Percentiles rank a stretch among this genome's conserved stretches.
Evolutionary conservation across 2,888 invertebrate genomes (phyloP).

Genomic region (Caenorhabditis sp.): DNA sequence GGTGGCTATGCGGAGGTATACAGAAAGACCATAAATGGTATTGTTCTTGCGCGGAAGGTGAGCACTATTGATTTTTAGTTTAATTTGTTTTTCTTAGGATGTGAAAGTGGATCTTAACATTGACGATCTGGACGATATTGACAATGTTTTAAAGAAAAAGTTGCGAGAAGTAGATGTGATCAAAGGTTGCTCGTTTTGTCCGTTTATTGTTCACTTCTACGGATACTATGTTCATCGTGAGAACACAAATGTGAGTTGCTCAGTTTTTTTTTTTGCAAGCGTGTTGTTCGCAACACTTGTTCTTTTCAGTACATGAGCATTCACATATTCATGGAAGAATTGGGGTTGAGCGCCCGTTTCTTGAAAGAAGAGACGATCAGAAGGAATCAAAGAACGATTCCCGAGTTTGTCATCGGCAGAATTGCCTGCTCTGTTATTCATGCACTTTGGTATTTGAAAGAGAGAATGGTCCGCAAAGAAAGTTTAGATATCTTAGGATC

Average conservation of each 20-base stretch:
- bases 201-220: constrained; percentile 55
- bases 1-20: constrained; percentile 31
- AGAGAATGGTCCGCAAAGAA: constrained; percentile 25
- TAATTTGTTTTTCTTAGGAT: constrained; percentile 19
- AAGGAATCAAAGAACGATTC: constrained; percentile 13
- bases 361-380: constrained; percentile 10
- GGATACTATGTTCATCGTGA: constrained; percentile 43
- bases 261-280: no score
- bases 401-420: constrained; percentile 57
- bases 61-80: no score
- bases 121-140: neutral
- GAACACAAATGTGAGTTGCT: no score
- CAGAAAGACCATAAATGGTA: constrained; percentile 23
- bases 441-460: constrained; percentile 49
- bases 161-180: constrained; percentile 53
- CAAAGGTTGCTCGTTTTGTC: constrained; percentile 35
- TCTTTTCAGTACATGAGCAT: constrained; percentile 43
- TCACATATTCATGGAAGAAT: constrained; percentile 59
- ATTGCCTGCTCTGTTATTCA: constrained; percentile 45
- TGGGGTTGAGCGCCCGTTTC: constrained; percentile 28
- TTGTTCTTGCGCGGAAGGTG: constrained; percentile 44
- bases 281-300: no score
- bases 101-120: constrained; percentile 10
- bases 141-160: constrained; percentile 18
- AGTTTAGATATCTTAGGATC: no score